phyloP scores from a whole-genome alignment of 2,888 invertebrate genomes.

The Spodoptera exigua region DNA sequence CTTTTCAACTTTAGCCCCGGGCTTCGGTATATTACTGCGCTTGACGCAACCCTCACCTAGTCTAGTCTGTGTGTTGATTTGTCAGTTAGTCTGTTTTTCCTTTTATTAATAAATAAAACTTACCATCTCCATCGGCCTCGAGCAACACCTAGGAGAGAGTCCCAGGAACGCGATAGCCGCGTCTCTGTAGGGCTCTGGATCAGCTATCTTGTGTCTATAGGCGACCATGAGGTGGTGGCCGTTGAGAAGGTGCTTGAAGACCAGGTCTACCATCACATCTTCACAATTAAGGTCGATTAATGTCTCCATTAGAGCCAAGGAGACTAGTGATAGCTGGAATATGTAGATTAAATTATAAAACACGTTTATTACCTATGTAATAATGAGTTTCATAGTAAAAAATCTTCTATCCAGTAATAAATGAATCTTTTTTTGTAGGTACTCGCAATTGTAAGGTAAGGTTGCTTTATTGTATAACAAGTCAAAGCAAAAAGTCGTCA shows the following conservation, averaged over 20 bases:
- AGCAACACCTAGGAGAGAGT: slow-evolving; percentile 91
- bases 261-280: slow-evolving; percentile 97
- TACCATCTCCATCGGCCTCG: slow-evolving; percentile 71
- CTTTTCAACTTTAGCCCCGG: too few relatives aligned
- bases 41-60: too few relatives aligned
- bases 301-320: slow-evolving; percentile 96
- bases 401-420: too few relatives aligned
- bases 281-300: slow-evolving; percentile 97
- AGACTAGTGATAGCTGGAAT: slow-evolving; percentile 94
- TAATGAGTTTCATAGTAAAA: too few relatives aligned
- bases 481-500: too few relatives aligned
- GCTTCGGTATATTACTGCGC: too few relatives aligned
- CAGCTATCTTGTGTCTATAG: slow-evolving; percentile 73
- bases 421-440: too few relatives aligned
- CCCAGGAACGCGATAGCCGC: slow-evolving; percentile 79
- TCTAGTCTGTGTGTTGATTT: too few relatives aligned
- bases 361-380: too few relatives aligned
- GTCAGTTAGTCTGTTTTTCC: too few relatives aligned
- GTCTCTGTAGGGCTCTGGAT: slow-evolving; percentile 79
- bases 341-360: background rate
- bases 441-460: too few relatives aligned
- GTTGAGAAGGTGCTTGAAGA: slow-evolving; percentile 93
- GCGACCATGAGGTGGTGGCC: slow-evolving; percentile 78
- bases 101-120: background rate
- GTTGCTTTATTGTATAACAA: too few relatives aligned